These are phyloP conservation scores for Chymomyza fuscimana DNA, from an alignment of 2,888 invertebrate species.

Conservation along the genomic window DNA sequence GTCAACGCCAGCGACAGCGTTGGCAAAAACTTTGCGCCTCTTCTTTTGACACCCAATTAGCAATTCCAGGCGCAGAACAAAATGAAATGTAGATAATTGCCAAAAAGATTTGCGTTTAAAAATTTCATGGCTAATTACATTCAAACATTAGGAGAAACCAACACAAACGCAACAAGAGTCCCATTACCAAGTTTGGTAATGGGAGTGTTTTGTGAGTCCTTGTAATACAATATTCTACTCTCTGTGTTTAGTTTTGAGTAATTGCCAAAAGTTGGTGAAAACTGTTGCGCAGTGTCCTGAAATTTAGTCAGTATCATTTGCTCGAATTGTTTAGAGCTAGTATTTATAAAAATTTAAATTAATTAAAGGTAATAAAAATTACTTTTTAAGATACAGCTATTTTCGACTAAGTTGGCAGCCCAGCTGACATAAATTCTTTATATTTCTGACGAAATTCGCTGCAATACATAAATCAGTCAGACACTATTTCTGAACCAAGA, in stretches of 20 bases:
- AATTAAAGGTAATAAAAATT: too few species aligned
- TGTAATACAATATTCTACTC: not conserved
- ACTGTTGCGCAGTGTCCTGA: too few species aligned
- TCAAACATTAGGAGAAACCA: not conserved
- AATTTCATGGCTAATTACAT: slow-evolving; percentile 9
- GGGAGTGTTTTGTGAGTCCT: not conserved
- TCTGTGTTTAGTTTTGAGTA: not conserved
- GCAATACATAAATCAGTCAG: too few species aligned
- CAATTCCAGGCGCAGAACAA: slow-evolving; percentile 22
- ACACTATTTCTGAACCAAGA: too few species aligned
- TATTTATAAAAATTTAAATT: too few species aligned
- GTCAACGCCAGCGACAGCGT: not conserved
- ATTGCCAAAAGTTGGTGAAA: too few species aligned
- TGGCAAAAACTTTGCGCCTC: slow-evolving; percentile 24
- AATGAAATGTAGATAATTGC: slow-evolving; percentile 1
- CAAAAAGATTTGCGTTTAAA: not conserved
- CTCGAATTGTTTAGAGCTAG: too few species aligned
- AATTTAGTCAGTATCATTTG: too few species aligned
- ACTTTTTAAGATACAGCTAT: too few species aligned
- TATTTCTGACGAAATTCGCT: too few species aligned
- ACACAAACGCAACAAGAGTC: slow-evolving; percentile 4
- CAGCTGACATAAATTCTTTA: too few species aligned
- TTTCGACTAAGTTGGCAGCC: too few species aligned
- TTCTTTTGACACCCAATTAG: slow-evolving; percentile 52
- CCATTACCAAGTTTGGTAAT: not conserved